Evolutionary conservation across 2,888 invertebrate species (phyloP).

Genomic region (Rhingia campestris): DNA sequence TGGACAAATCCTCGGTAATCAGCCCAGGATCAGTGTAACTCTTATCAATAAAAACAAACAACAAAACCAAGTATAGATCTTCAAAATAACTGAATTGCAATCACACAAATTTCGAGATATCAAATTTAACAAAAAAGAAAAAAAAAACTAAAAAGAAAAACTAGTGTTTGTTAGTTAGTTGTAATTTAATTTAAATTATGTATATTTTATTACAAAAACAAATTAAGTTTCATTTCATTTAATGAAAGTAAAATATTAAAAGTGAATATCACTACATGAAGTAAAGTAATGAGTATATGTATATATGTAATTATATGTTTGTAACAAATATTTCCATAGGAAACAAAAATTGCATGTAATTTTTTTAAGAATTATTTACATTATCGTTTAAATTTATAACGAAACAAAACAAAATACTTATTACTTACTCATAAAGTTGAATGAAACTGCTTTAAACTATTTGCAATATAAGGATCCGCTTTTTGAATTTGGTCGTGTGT

Average conservation of each 20-base stretch:
- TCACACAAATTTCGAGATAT: slow-evolving; percentile 60
- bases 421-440: slow-evolving; percentile 61
- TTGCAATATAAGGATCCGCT: slow-evolving; percentile 64
- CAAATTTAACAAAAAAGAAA: slow-evolving; percentile 28
- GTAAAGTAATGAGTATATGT: slow-evolving; percentile 53
- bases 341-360: slow-evolving; percentile 37
- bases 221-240: slow-evolving; percentile 62
- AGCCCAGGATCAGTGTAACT: slow-evolving; percentile 65
- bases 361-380: slow-evolving; percentile 60
- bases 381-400: slow-evolving; percentile 54
- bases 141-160: slow-evolving; percentile 1
- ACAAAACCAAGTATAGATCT: slow-evolving; percentile 2
- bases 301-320: slow-evolving; percentile 71
- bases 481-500: slow-evolving; percentile 53
- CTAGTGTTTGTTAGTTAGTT: slow-evolving; percentile 56
- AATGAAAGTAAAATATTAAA: slow-evolving; percentile 51
- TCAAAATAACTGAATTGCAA: slow-evolving; percentile 38
- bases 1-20: slow-evolving; percentile 75
- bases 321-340: slow-evolving; percentile 63
- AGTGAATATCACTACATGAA: slow-evolving; percentile 30
- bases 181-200: slow-evolving; percentile 58
- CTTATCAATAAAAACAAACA: slow-evolving; percentile 5
- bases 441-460: slow-evolving; percentile 67
- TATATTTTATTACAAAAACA: slow-evolving; percentile 36
- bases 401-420: slow-evolving; percentile 47